Conservation (phyloP, 2,888 invertebrate species). For the Phanerotoma sp. region DNA sequence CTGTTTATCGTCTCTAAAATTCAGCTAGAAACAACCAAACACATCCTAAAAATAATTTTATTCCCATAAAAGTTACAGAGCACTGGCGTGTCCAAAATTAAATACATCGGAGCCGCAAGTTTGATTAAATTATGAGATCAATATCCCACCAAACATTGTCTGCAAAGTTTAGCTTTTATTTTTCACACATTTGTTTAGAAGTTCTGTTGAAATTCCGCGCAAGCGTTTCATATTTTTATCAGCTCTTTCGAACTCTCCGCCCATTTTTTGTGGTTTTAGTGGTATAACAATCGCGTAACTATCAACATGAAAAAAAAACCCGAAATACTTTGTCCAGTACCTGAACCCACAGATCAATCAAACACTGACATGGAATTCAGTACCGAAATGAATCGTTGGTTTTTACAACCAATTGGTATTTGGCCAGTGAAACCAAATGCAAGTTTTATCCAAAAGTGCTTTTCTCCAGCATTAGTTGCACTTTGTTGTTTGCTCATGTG, state of each 20-base stretch:
- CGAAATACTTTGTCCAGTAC: slow-evolving; percentile 2
- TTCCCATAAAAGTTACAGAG: too few relatives aligned
- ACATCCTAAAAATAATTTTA: too few relatives aligned
- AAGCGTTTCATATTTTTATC: neutral
- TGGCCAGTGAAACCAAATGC: slow-evolving; percentile 29
- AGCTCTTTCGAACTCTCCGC: neutral
- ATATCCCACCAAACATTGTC: too few relatives aligned
- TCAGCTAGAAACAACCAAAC: too few relatives aligned
- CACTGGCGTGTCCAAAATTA: too few relatives aligned
- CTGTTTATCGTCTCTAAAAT: too few relatives aligned
- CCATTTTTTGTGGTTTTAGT: neutral
- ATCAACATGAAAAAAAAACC: slow-evolving; percentile 9
- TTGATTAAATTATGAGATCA: neutral
- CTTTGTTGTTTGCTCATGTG: slow-evolving; percentile 35
- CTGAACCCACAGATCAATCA: slow-evolving; percentile 9
- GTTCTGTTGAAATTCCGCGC: neutral
- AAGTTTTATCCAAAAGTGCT: neutral
- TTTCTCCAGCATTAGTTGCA: slow-evolving; percentile 18
- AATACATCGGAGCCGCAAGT: too few relatives aligned
- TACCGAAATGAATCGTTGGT: slow-evolving; percentile 32
- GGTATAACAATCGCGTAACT: neutral
- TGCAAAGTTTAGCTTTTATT: too few relatives aligned
- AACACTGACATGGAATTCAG: slow-evolving; percentile 26
- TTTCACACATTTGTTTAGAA: neutral
- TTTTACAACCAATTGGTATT: slow-evolving; percentile 34